Evolutionary conservation across 2,113 vertebrate species (phyloP), one percentile per base, ranked within the genome.

Genomic region (Eira barbara): DNA sequence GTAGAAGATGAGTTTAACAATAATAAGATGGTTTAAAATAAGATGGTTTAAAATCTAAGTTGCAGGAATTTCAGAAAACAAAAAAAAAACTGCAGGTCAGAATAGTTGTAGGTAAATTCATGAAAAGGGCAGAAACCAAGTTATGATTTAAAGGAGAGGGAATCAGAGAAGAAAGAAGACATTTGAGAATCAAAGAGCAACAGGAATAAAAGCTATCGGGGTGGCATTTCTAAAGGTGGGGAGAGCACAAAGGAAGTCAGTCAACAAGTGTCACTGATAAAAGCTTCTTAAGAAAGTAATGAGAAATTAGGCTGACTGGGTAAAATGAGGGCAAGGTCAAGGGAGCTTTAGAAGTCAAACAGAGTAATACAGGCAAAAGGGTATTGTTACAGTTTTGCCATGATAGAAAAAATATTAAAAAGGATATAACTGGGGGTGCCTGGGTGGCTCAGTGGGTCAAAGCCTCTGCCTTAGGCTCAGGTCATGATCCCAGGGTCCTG

Each of bases 111-210:
- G n/a, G 88, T 79, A 10, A 67, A 47, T 49, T 88, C 27, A 94
- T 45, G 31, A 84, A 79, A 67, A 74, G 74, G 36, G 36, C 3
- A 91, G 55, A 95, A 89, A 91, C 39, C 14, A 79, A 73, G 2
- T 65, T 31, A 83, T 36, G 34, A 94, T 47, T 80, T 74, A 73
- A 65, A 91, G 36, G 36, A 79, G 29, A 91, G 27, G 20, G 7
- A 88, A 71, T 83, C 42, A 85, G 76, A 93, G n/a, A 95, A 65
- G 91, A 97, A 49, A 79, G 52, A 85, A 84, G 63, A 63, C 71
- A 85, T 59, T 5, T 92, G 27, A 74, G 39, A 81, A 89, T 31
- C 3, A n/a, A 73, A 67, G 7, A 65, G 11, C 9, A 94, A 79
- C 47, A 59, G 36, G 17, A 91, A n/a, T 45, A 52, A 63, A 89